A percentile compares a stretch with the other conserved stretches of the same genome.
phyloP scores from a whole-genome alignment of 2,113 vertebrate genomes.

The Syrmaticus mikado region DNA sequence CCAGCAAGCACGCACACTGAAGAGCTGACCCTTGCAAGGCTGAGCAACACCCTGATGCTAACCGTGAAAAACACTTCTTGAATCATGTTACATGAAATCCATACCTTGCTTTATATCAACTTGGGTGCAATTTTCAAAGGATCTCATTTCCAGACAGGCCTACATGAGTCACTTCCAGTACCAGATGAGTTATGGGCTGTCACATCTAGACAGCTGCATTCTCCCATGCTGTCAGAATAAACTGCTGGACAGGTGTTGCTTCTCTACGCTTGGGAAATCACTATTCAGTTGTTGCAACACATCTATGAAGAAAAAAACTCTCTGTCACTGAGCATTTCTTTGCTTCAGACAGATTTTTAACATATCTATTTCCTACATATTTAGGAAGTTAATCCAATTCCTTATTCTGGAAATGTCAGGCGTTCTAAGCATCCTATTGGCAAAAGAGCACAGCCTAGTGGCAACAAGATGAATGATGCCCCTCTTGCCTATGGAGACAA shows the following conservation, averaged over 20 bases:
- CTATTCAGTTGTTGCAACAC: neutral
- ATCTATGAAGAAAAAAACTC: neutral
- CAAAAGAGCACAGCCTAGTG: conserved; percentile 36
- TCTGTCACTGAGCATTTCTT: neutral
- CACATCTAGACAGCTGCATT: neutral
- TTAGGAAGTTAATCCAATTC: neutral
- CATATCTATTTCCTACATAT: neutral
- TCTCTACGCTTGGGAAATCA: neutral
- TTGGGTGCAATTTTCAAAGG: neutral
- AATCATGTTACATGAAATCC: neutral
- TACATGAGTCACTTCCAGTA: neutral
- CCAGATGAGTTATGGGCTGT: neutral
- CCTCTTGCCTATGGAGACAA: neutral
- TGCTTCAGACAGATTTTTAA: neutral
- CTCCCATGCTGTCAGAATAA: neutral
- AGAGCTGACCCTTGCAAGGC: neutral
- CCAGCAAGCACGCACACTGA: neutral
- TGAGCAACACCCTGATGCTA: neutral
- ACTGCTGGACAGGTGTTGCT: neutral
- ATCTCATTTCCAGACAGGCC: neutral
- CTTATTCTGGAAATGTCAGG: neutral
- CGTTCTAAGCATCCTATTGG: neutral
- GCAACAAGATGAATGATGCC: neutral
- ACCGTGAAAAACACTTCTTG: neutral
- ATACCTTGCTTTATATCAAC: neutral